Conservation (phyloP, 2,113 vertebrate species). For the Gobius niger region DNA sequence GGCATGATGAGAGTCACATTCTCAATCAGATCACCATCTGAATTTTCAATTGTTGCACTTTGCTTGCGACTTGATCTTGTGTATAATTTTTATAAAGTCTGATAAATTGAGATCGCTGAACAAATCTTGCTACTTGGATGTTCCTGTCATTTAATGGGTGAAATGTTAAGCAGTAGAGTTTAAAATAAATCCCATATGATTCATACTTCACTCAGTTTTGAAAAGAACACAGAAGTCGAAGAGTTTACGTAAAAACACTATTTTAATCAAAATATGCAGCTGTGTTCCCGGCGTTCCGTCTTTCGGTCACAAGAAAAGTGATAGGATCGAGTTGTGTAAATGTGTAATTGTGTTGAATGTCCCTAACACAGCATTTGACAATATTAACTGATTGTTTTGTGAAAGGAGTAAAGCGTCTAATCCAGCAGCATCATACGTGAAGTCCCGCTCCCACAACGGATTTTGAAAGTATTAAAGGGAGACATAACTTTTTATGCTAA, state of each 20-base stretch:
- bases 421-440: constrained; percentile 40
- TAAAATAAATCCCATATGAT: too few relatives aligned
- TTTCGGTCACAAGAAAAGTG: constrained; percentile 40
- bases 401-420: constrained; percentile 51
- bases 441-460: background rate
- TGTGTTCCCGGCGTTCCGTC: constrained; percentile 56
- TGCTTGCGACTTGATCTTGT: too few relatives aligned
- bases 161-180: too few relatives aligned
- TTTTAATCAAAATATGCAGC: constrained; percentile 78
- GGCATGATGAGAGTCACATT: too few relatives aligned
- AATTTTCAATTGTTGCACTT: too few relatives aligned
- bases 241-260: constrained; percentile 76
- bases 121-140: too few relatives aligned
- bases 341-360: constrained; percentile 10
- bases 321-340: constrained; percentile 37
- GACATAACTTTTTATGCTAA: constrained; percentile 20
- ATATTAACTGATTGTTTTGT: constrained; percentile 60
- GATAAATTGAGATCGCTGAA: too few relatives aligned
- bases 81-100: too few relatives aligned
- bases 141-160: too few relatives aligned
- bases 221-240: constrained; percentile 64
- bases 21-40: too few relatives aligned
- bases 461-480: constrained; percentile 2
- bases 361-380: constrained; percentile 26
- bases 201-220: constrained; percentile 9